Evolutionary conservation across 2,113 vertebrate genomes (phyloP).

Genomic region (Ictalurus furcatus): DNA sequence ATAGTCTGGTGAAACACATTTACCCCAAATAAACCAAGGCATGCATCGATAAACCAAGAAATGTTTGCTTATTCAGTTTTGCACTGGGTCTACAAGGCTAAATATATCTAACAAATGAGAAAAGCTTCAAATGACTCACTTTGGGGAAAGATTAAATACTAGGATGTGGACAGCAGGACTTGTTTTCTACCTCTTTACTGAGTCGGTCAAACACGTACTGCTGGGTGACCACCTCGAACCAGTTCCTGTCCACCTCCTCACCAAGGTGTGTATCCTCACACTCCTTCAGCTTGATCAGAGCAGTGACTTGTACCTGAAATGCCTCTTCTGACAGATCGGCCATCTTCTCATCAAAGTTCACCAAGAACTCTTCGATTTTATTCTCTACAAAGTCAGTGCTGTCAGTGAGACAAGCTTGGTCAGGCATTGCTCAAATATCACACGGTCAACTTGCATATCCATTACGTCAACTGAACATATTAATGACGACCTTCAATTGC

Average conservation of each 20-base stretch:
- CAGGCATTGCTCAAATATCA: not conserved
- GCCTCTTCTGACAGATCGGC: slow-evolving; percentile 83
- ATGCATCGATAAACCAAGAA: not conserved
- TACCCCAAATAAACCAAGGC: not conserved
- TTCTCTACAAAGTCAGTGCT: slow-evolving; percentile 90
- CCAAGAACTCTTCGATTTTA: slow-evolving; percentile 94
- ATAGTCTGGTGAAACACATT: no score
- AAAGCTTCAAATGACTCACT: not conserved
- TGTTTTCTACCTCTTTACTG: slow-evolving; percentile 79
- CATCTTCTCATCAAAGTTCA: slow-evolving; percentile 83
- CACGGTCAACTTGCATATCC: not conserved
- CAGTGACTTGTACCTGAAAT: slow-evolving; percentile 88
- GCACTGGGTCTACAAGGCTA: not conserved
- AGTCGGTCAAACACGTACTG: slow-evolving; percentile 92
- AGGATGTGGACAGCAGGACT: not conserved
- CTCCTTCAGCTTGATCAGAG: slow-evolving; percentile 93
- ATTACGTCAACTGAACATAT: not conserved
- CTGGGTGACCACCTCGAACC: slow-evolving; percentile 92
- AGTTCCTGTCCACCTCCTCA: slow-evolving; percentile 95
- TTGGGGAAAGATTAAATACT: not conserved
- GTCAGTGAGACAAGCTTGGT: slow-evolving; percentile 46
- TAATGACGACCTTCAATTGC: not conserved
- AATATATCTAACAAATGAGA: not conserved
- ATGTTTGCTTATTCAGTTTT: not conserved
- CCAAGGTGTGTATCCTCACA: slow-evolving; percentile 94